Base-by-base conservation (phyloP, 2,888 invertebrate species). In the Rhimphoctona megacephalus region DNA sequence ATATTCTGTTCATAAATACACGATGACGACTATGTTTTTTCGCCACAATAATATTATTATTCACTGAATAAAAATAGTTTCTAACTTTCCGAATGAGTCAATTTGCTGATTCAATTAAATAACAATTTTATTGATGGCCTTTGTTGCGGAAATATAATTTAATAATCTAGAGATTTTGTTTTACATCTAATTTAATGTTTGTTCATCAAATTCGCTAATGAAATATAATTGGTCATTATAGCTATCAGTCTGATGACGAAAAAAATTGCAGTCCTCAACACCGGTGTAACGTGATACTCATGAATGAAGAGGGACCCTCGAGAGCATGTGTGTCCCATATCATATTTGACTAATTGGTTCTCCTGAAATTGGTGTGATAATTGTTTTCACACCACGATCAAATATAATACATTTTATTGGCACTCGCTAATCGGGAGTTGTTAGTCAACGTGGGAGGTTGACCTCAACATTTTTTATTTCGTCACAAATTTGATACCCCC, bases 261-360 rank as follows among this genome's bases (percentile, higher is more conserved):
- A 70, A 74, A 76, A 76, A 76, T 76, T 30, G 39, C n/a, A 39
- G 43, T 64, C 30, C 46, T n/a, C 39, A 14, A 61, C 39, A 19
- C 30, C 61, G 36, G 85, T 64, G 78, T 67, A 78, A 86, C 86
- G 77, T 17, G 84, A 81, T 78, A 78, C 52, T 22, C 54, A 70
- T 39, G 54, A 49, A 74, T 14, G 52, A 30, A 22, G 19, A 17
- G 36, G 14, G 22, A 14, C 66, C 67, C 7, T 67, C 73, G 25
- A 57, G 17, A 57, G 25, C 57, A 67, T n/a, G 39, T n/a, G 22
- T 22, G 17, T 69, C 49, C n/a, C 64, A 74, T 85, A 83, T 85
- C 85, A 76, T 80, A 83, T 85, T 85, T 79, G 64, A 72, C 85
- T 85, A 85, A 85, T 85, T 85, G 85, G 79, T 64, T 46, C 30